Evolutionary conservation across 1,140 invertebrate genomes (phyloP).

Genomic region (Drosophila arawakana): DNA sequence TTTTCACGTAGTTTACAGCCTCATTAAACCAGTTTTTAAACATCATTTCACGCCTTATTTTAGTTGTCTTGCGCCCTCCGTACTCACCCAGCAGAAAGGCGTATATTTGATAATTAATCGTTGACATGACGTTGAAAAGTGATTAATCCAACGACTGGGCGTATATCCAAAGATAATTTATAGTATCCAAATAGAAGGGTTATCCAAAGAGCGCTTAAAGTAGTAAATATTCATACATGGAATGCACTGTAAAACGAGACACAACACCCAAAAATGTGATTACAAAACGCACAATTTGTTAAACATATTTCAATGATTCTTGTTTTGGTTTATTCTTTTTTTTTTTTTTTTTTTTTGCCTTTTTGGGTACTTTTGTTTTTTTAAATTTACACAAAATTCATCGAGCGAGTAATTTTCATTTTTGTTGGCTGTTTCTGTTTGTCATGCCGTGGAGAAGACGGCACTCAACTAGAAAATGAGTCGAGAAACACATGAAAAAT

Average conservation of each 20-base stretch:
- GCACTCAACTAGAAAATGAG: constrained; percentile 67
- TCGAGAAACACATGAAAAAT: constrained; percentile 45
- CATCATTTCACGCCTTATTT: background rate
- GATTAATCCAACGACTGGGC: constrained; percentile 53
- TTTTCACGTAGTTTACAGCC: background rate
- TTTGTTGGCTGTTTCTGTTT: constrained; percentile 56
- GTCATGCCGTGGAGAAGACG: constrained; percentile 52
- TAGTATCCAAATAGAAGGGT: constrained; percentile 61
- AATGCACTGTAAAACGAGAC: constrained; percentile 68
- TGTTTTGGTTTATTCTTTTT: background rate
- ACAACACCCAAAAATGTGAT: constrained; percentile 69
- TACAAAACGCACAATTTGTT: constrained; percentile 61
- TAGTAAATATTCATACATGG: constrained; percentile 70
- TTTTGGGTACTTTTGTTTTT: constrained; percentile 7
- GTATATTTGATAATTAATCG: constrained; percentile 49
- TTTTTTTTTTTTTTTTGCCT: constrained; percentile 9
- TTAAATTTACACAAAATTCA: constrained; percentile 61
- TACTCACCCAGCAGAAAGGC: constrained; percentile 68
- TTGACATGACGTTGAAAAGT: constrained; percentile 52
- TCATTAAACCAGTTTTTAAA: background rate
- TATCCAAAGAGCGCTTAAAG: constrained; percentile 74
- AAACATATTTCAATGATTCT: constrained; percentile 18
- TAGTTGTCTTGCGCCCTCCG: background rate
- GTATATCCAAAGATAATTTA: constrained; percentile 43
- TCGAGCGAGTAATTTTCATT: constrained; percentile 61